Percentiles rank a stretch among this genome's conserved stretches.
These are phyloP conservation scores for Rhadinocentrus ornatus DNA, from an alignment of 2,797 vertebrate species.

Conservation along the genomic window DNA sequence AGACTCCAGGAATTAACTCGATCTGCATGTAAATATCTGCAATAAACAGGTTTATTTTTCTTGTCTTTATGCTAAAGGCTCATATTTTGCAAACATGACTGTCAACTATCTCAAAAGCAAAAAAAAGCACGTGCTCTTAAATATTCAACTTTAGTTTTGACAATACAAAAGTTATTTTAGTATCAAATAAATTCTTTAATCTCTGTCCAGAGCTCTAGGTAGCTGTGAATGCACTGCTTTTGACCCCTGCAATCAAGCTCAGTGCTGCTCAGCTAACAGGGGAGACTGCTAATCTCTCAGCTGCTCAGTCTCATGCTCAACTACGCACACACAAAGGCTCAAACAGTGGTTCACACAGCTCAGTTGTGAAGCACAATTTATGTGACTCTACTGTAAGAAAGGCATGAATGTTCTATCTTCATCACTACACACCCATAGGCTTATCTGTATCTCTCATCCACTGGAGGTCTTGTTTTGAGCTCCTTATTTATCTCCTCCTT, in stretches of 20 bases:
- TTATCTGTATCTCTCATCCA: conserved; percentile 16
- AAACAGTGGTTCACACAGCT: conserved; percentile 38
- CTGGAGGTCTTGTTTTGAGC: background rate
- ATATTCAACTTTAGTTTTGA: background rate
- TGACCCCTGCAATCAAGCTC: conserved; percentile 44
- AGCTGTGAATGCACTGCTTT: conserved; percentile 13
- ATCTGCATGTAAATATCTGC: background rate
- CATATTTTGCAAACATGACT: background rate
- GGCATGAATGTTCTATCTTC: conserved; percentile 17
- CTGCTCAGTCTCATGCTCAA: conserved; percentile 61
- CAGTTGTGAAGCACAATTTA: conserved; percentile 37
- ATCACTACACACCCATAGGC: conserved; percentile 2
- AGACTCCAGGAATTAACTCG: too few species aligned
- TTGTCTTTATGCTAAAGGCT: background rate
- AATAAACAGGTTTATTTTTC: background rate
- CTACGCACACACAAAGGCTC: conserved; percentile 27
- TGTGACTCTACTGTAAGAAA: conserved; percentile 14
- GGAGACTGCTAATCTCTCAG: conserved; percentile 67
- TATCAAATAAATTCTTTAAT: background rate
- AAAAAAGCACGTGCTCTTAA: background rate
- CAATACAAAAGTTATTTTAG: background rate
- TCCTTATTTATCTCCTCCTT: background rate
- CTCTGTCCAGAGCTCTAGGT: conserved; percentile 18
- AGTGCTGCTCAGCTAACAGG: conserved; percentile 40
- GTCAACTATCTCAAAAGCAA: background rate